Conservation (phyloP, 2,888 invertebrate species). For the Noctua janthe region DNA sequence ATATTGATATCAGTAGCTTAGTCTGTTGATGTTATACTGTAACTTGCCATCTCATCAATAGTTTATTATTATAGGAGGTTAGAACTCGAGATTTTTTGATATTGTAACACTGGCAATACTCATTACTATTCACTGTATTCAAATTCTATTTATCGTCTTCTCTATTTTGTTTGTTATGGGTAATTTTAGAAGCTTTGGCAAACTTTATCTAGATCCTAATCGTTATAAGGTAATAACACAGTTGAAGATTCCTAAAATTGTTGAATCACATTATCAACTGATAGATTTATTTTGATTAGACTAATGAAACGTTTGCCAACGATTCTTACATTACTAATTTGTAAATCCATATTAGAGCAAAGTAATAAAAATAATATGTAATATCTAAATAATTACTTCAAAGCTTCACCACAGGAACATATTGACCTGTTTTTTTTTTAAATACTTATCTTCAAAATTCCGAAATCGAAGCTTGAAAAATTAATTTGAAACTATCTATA, state of each 20-base stretch:
- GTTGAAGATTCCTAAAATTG: background rate
- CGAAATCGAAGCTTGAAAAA: background rate
- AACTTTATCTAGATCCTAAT: background rate
- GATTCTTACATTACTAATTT: background rate
- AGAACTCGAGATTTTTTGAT: constrained; percentile 35
- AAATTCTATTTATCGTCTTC: constrained; percentile 1
- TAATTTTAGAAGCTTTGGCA: background rate
- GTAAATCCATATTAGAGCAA: background rate
- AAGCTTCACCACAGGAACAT: constrained; percentile 6
- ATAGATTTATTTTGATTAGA: background rate
- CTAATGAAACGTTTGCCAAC: background rate
- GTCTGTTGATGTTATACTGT: constrained; percentile 74
- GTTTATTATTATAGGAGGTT: constrained; percentile 42
- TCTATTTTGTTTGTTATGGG: background rate
- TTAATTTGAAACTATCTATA: background rate
- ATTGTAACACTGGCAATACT: constrained; percentile 47
- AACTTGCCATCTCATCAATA: constrained; percentile 56
- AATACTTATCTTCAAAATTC: background rate
- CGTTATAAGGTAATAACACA: background rate
- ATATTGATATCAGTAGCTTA: constrained; percentile 70
- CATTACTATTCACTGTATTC: constrained; percentile 21
- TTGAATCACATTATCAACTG: background rate
- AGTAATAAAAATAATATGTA: background rate
- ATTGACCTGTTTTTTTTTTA: background rate
- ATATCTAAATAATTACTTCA: background rate